Conservation (phyloP, 2,113 vertebrate species). For the Chelonoidis abingdonii region DNA sequence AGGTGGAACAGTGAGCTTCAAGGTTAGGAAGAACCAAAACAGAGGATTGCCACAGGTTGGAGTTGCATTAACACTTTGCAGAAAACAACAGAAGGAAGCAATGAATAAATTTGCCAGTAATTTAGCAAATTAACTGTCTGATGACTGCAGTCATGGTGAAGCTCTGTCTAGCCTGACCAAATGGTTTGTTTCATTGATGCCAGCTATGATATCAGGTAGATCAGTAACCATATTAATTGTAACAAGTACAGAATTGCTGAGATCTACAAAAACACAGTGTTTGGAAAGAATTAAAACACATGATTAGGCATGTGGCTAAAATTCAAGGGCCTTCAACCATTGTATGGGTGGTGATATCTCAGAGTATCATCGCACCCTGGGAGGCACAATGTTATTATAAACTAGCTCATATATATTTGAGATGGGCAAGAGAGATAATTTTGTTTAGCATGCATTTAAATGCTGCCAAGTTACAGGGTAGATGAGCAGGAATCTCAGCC, state of each 20-base stretch:
- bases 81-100: constrained; percentile 47
- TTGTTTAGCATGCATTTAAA: constrained; percentile 65
- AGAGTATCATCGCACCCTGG: constrained; percentile 70
- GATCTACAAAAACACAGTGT: constrained; percentile 58
- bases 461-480: constrained; percentile 25
- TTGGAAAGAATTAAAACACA: constrained; percentile 76
- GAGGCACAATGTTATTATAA: constrained; percentile 68
- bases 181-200: constrained; percentile 55
- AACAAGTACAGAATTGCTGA: constrained; percentile 71
- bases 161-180: constrained; percentile 45
- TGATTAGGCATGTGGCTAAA: constrained; percentile 65
- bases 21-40: constrained; percentile 11
- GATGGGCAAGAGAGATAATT: constrained; percentile 63
- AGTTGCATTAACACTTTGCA: constrained; percentile 22
- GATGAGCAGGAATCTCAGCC: constrained; percentile 39
- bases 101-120: constrained; percentile 41
- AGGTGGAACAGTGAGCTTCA: background rate
- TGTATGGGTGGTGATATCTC: constrained; percentile 66
- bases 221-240: constrained; percentile 69
- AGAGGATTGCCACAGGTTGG: background rate
- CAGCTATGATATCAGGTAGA: constrained; percentile 57
- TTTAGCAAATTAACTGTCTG: constrained; percentile 23
- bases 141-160: constrained; percentile 42
- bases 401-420: constrained; percentile 61
- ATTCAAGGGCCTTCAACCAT: constrained; percentile 67